Evolutionary conservation across 2,113 vertebrate species (phyloP).

Genomic region (Seriola aureovittata): DNA sequence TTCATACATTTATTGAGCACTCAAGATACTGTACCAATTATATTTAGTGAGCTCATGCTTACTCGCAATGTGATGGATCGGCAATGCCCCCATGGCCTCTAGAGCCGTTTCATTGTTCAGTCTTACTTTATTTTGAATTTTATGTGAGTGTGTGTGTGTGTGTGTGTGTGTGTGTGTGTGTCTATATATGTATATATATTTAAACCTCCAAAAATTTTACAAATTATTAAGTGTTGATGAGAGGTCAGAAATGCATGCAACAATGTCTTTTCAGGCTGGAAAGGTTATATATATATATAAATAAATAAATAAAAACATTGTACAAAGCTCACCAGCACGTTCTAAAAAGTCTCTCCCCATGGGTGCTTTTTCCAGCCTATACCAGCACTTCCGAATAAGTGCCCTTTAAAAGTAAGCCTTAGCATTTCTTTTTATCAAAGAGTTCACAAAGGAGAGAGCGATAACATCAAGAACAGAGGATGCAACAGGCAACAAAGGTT

Average conservation of each 20-base stretch:
- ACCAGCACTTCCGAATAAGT: background rate
- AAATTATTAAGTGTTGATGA: too few species aligned
- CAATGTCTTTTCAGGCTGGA: background rate
- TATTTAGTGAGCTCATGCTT: too few species aligned
- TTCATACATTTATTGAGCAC: background rate
- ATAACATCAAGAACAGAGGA: slow-evolving; percentile 3
- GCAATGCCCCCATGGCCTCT: too few species aligned
- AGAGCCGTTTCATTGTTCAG: too few species aligned
- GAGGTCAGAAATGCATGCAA: background rate
- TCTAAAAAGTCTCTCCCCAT: background rate
- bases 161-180: too few species aligned
- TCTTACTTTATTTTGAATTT: too few species aligned
- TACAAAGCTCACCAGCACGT: background rate
- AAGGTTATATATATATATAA: background rate
- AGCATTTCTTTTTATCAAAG: slow-evolving; percentile 7
- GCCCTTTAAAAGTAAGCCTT: background rate
- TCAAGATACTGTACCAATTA: too few species aligned
- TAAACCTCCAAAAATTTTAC: too few species aligned
- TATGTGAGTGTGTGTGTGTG: too few species aligned
- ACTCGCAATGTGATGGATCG: too few species aligned
- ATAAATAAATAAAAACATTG: too few species aligned
- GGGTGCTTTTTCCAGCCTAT: background rate
- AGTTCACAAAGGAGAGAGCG: background rate
- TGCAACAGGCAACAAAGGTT: slow-evolving; percentile 12
- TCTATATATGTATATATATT: too few species aligned